phyloP scores from a whole-genome alignment of 2,113 vertebrate genomes.

The Pachypanchax playfairii region DNA sequence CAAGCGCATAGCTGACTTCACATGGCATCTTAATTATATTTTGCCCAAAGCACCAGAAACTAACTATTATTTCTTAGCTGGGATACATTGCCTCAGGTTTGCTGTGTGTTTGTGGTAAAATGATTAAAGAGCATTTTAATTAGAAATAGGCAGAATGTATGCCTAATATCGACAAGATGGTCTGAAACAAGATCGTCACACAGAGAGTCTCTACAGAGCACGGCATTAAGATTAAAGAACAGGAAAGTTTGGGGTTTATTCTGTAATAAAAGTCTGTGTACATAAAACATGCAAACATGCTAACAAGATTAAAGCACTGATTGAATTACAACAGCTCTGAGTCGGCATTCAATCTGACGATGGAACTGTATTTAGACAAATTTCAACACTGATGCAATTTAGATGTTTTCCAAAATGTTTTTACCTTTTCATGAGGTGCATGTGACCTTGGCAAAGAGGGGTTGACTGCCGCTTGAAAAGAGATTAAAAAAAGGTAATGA shows the following conservation, averaged over 20 bases:
- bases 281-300: too few species aligned
- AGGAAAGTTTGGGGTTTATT: not conserved
- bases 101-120: constrained; percentile 9
- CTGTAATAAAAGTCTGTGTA: not conserved
- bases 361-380: too few species aligned
- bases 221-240: not conserved
- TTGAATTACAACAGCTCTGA: too few species aligned
- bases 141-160: not conserved
- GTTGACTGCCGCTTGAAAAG: too few species aligned
- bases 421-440: too few species aligned
- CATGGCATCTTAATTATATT: constrained; percentile 61
- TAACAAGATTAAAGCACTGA: too few species aligned
- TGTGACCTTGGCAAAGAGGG: too few species aligned
- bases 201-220: not conserved
- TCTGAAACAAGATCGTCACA: constrained; percentile 2
- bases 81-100: constrained; percentile 17
- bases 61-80: constrained; percentile 36
- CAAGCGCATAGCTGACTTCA: constrained; percentile 31
- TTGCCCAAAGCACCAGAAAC: constrained; percentile 44
- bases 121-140: constrained; percentile 20
- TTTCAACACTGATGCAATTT: too few species aligned
- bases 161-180: not conserved
- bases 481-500: too few species aligned
- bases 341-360: too few species aligned
- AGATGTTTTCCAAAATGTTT: too few species aligned